phyloP scores from a whole-genome alignment of 2,888 invertebrate genomes.

The Diogma glabrata region DNA sequence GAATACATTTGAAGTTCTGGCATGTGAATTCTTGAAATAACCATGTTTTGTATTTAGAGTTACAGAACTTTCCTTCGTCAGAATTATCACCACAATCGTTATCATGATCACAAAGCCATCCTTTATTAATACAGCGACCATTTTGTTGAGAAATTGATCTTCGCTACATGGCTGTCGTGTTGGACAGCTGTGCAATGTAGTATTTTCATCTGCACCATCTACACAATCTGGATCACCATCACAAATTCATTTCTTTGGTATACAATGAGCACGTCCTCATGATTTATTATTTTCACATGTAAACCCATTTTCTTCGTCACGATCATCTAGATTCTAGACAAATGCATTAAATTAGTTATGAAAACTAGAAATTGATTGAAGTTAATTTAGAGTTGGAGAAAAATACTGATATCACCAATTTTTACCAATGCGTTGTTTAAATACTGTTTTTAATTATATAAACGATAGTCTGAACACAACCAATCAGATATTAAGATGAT shows the following conservation, averaged over 20 bases:
- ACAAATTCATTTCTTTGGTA: conserved; percentile 87
- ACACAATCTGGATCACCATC: conserved; percentile 97
- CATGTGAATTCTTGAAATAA: conserved; percentile 80
- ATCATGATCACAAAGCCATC: conserved; percentile 90
- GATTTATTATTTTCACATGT: conserved; percentile 81
- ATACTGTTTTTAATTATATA: too few species aligned
- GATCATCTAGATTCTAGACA: too few species aligned
- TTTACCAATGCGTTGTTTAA: too few species aligned
- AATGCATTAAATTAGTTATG: too few species aligned
- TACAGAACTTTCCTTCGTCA: conserved; percentile 88
- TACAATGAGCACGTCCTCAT: conserved; percentile 88
- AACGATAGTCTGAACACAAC: too few species aligned
- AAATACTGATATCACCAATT: too few species aligned
- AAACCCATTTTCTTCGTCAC: conserved; percentile 86
- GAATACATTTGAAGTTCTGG: conserved; percentile 89
- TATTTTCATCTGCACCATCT: conserved; percentile 79
- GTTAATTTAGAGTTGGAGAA: too few species aligned
- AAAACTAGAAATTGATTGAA: too few species aligned
- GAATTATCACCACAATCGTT: conserved; percentile 95
- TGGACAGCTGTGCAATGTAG: conserved; percentile 72
- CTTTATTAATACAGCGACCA: conserved; percentile 79
- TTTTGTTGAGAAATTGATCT: conserved; percentile 87
- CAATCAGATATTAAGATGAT: too few species aligned
- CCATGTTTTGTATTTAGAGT: conserved; percentile 72
- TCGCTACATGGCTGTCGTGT: conserved; percentile 76